phyloP scores from a whole-genome alignment of 1,140 invertebrate genomes.

The Drosophila takahashii region DNA sequence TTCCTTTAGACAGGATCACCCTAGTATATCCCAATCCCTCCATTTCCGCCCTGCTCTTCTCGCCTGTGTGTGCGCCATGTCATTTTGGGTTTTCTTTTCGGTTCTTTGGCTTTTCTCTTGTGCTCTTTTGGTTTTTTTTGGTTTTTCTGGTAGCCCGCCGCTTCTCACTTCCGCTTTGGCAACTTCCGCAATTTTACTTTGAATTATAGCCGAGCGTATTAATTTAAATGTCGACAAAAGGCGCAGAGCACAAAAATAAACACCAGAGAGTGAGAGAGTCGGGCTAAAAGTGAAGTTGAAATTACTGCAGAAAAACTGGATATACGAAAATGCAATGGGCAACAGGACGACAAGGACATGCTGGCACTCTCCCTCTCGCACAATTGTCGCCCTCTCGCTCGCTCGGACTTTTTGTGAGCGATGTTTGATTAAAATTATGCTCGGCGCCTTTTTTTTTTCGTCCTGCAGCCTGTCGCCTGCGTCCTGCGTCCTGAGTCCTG shows the following conservation, averaged over 20 bases:
- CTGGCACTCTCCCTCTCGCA: slow-evolving; percentile 9
- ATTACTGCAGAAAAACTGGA: slow-evolving; percentile 32
- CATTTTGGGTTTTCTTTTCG: slow-evolving; percentile 54
- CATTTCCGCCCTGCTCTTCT: slow-evolving; percentile 9
- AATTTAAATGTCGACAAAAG: slow-evolving; percentile 82
- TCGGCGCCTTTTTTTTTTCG: slow-evolving; percentile 18
- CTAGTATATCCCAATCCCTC: slow-evolving; percentile 1
- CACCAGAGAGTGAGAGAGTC: slow-evolving; percentile 23
- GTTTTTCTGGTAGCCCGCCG: slow-evolving; percentile 57
- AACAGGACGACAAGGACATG: neutral
- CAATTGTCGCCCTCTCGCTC: neutral
- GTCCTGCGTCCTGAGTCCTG: neutral
- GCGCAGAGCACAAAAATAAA: slow-evolving; percentile 74
- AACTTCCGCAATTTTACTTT: slow-evolving; percentile 84
- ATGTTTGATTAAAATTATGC: slow-evolving; percentile 82
- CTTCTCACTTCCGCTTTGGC: slow-evolving; percentile 83
- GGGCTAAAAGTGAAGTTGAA: slow-evolving; percentile 44
- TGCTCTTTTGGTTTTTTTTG: slow-evolving; percentile 17
- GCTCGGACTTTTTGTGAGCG: slow-evolving; percentile 49
- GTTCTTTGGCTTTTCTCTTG: slow-evolving; percentile 37
- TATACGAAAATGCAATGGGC: slow-evolving; percentile 37
- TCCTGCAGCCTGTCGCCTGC: too few species aligned
- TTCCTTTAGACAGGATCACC: slow-evolving; percentile 1
- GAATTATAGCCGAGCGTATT: slow-evolving; percentile 83
- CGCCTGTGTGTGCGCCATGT: slow-evolving; percentile 41